Evolutionary conservation across 1,140 invertebrate species (phyloP).

Genomic region (Drosophila burlai): DNA sequence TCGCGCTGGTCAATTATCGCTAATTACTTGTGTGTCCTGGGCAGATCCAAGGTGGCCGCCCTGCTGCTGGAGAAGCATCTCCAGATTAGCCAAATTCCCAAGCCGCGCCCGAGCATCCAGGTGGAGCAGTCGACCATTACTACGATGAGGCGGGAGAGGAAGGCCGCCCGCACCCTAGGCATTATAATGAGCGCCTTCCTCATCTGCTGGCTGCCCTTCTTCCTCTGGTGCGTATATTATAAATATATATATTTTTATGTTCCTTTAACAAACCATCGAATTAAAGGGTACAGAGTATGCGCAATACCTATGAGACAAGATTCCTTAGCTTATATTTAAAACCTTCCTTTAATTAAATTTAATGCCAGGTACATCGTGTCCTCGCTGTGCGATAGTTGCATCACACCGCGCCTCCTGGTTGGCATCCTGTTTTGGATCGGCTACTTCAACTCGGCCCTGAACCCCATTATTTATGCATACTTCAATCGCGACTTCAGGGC

Average conservation of each 20-base stretch:
- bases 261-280: not conserved
- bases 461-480: slow-evolving; percentile 98
- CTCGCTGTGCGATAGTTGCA: slow-evolving; percentile 90
- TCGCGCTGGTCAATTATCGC: slow-evolving; percentile 44
- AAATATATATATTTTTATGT: too few species aligned
- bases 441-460: slow-evolving; percentile 98
- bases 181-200: slow-evolving; percentile 98
- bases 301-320: not conserved
- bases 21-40: slow-evolving; percentile 57
- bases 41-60: slow-evolving; percentile 93
- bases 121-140: slow-evolving; percentile 88
- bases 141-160: slow-evolving; percentile 96
- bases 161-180: slow-evolving; percentile 96
- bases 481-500: slow-evolving; percentile 98
- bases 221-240: slow-evolving; percentile 90
- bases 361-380: slow-evolving; percentile 92
- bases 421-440: slow-evolving; percentile 98
- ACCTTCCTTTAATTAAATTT: slow-evolving; percentile 1
- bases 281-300: not conserved
- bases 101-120: slow-evolving; percentile 88
- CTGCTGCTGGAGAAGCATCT: slow-evolving; percentile 93
- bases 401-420: slow-evolving; percentile 88
- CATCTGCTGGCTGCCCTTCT: slow-evolving; percentile 97
- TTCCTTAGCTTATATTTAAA: not conserved
- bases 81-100: slow-evolving; percentile 93